Evolutionary conservation across 2,113 vertebrate genomes (phyloP).

Genomic region (Lycocorax pyrrhopterus): DNA sequence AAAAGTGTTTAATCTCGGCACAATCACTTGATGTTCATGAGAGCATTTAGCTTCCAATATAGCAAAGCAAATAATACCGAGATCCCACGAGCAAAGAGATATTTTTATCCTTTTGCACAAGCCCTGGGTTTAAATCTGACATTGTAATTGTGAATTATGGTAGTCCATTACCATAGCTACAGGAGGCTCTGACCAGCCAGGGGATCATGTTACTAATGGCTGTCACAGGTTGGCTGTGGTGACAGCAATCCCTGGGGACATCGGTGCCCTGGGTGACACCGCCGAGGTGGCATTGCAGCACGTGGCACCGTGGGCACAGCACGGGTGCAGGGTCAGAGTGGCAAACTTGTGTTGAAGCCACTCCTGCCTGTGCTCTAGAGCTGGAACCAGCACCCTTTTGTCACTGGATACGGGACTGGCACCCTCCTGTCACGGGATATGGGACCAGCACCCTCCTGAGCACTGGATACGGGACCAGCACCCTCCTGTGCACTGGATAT

Average conservation of each 20-base stretch:
- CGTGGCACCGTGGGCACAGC: rapidly evolving
- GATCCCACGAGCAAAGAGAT: conserved; percentile 37
- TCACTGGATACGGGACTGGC: not conserved
- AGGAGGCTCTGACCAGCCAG: conserved; percentile 15
- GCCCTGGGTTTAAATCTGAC: conserved; percentile 24
- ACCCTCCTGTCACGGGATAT: not conserved
- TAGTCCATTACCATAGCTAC: conserved; percentile 41
- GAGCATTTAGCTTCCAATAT: conserved; percentile 10
- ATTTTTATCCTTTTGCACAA: conserved; percentile 31
- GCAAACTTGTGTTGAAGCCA: not conserved
- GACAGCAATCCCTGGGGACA: not conserved
- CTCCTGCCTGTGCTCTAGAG: not conserved
- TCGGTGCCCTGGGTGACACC: not conserved
- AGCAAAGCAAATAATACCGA: conserved; percentile 23
- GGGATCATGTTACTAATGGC: not conserved
- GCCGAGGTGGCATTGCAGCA: rapidly evolving
- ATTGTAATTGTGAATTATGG: conserved; percentile 15
- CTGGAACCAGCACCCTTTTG: not conserved
- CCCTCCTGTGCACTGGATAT: not conserved
- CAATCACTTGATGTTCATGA: not conserved
- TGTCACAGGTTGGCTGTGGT: not conserved
- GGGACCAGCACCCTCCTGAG: not conserved
- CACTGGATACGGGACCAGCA: not conserved
- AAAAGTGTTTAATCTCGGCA: conserved; percentile 31
- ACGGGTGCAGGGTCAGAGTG: rapidly evolving